These are phyloP conservation scores for Centruroides sculpturatus DNA, from an alignment of 1,140 invertebrate species.

Conservation along the genomic window DNA sequence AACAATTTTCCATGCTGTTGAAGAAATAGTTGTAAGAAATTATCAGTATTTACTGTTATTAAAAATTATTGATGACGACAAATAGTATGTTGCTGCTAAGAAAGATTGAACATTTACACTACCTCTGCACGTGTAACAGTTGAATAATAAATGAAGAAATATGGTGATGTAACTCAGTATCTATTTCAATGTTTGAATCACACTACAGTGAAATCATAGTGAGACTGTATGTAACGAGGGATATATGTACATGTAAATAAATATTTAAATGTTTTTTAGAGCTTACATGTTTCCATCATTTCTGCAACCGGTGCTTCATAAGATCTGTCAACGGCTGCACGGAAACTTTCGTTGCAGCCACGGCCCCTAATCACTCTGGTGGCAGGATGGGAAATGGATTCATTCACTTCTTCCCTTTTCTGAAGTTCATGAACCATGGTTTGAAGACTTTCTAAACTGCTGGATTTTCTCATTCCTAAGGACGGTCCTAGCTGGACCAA, in stretches of 20 bases:
- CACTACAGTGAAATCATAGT: not conserved
- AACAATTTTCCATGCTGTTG: too few relatives aligned
- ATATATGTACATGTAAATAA: not conserved
- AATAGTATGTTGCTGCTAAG: too few relatives aligned
- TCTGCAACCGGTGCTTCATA: conserved; percentile 36
- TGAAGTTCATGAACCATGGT: conserved; percentile 29
- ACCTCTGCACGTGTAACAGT: too few relatives aligned
- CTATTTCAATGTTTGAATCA: not conserved
- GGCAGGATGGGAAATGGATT: too few relatives aligned
- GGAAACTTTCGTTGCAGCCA: conserved; percentile 61
- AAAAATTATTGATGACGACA: too few relatives aligned
- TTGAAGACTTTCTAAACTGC: conserved; percentile 72
- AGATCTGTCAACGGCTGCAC: conserved; percentile 56
- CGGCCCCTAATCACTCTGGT: conserved; percentile 41
- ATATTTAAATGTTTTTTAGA: too few relatives aligned
- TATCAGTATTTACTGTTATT: too few relatives aligned
- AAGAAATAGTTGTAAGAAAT: too few relatives aligned
- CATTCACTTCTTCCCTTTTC: not conserved
- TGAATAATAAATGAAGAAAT: too few relatives aligned
- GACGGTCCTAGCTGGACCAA: conserved; percentile 44
- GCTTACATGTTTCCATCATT: conserved; percentile 38
- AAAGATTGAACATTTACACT: too few relatives aligned
- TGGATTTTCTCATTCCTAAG: conserved; percentile 69
- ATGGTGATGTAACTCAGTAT: too few relatives aligned
- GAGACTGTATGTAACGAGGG: not conserved